Base-by-base conservation (phyloP, 2,797 vertebrate genomes). In the Ambastaia sidthimunki region DNA sequence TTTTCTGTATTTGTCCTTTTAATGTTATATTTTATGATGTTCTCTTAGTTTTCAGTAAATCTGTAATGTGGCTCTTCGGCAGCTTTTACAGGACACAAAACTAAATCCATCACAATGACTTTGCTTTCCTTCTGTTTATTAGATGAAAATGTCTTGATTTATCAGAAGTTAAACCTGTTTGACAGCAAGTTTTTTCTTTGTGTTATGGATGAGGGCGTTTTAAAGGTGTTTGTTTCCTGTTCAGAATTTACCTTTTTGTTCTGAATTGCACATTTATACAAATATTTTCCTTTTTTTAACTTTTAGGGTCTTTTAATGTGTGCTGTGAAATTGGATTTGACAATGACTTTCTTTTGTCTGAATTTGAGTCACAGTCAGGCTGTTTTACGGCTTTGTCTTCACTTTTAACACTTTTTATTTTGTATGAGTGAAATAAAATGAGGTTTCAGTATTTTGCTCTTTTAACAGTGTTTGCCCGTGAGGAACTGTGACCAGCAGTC, bases 391-490 rank as follows among this genome's bases (percentile, higher is more conserved):
- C 89, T 92, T 90, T 93, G 90, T 91, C 91, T n/a, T 28, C 28
- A 28, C 28, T 28, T 28, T 28, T 28, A 28, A 28, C 28, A 89
- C 92, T 93, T 88, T 91, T 93, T 92, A 93, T 94, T 95, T 94
- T 95, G 92, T 95, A 94, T 91, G 91, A 90, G 91, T 94, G 90
- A 93, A 94, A 94, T 93, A 94, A 95, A 94, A 85, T 87, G 78
- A 89, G 90, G 90, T 93, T 94, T 94, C 89, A 91, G 93, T 90
- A 91, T 23, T 85, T 11, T 63, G 7, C 47, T 54, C n/a, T 16
- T 28, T 28, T 18, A 3, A 25, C 28, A 21, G 18, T 34, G 0
- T 68, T 76, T 67, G 6, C 44, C 63, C 57, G 1, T n/a, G n/a
- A n/a, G 4, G 28, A 28, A 28, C 4, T 28, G 28, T 28, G 28